Base-by-base conservation (phyloP, 2,888 invertebrate species). In the Dascillus cervinus region DNA sequence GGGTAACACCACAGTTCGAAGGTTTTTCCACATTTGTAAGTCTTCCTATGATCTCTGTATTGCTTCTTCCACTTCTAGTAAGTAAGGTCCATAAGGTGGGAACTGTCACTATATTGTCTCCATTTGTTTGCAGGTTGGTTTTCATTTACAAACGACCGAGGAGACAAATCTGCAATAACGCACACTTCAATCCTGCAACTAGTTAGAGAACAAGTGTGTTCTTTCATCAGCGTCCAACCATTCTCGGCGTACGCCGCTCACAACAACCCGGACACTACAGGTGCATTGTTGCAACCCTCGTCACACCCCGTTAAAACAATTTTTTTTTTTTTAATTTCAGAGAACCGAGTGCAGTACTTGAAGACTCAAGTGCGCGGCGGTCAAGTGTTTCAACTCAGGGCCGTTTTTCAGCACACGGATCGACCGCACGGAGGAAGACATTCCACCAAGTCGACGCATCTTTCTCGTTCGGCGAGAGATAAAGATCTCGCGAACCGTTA, bases 361-460 rank as follows among this genome's bases (percentile, higher is more conserved):
- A 76, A 81, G 49, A 77, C 79, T n/a, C 78, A 77, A 32, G 77
- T 79, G 22, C 67, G 77, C 29, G 77, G 79, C 1, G 83, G 83
- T 0, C 82, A 82, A 40, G 78, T 82, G 19, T 74, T 82, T 47
- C 75, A 81, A 22, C 64, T 83, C 24, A 69, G 83, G 8, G 83
- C 82, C 1, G 82, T 83, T 23, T 83, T 82, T 60, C 82, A 82
- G 38, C 83, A 84, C 61, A 76, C 80, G 42, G 73, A 73, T 0
- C 68, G 50, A 26, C 49, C 49, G 11, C 55, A 51, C 15, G 52
- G 49, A 8, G 50, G 46, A 28, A 38, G 55, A 21, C 46, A 52
- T 30, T 55, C 52, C 13, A 53, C 51, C n/a, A 44, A 49, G 31
- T 54, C 56, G 4, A 52, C 53, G 10, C 41, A 51, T 36, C 40